These are phyloP conservation scores for Octodonta nipae DNA, from an alignment of 2,888 invertebrate species.

Conservation along the genomic window DNA sequence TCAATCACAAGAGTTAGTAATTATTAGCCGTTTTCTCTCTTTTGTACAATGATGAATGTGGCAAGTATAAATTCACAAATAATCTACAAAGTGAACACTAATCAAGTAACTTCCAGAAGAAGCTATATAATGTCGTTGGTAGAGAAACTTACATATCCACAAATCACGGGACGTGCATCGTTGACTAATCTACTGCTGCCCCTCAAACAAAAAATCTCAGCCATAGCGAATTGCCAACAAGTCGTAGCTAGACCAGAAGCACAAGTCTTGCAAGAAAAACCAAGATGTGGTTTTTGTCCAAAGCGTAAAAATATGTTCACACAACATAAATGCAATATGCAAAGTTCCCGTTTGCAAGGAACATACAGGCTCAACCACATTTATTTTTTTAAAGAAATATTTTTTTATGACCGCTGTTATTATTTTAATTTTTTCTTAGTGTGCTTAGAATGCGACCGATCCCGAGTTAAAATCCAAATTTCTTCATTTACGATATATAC, in stretches of 20 bases:
- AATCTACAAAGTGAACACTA: conserved; percentile 4
- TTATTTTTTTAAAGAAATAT: not conserved
- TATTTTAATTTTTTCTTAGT: no score
- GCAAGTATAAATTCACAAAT: conserved; percentile 13
- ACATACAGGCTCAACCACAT: conserved; percentile 1
- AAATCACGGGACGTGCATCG: not conserved
- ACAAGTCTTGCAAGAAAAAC: conserved; percentile 2
- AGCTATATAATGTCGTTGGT: not conserved
- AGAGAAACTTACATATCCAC: not conserved
- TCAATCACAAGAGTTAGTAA: conserved; percentile 16
- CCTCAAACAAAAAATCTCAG: not conserved
- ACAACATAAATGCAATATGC: conserved; percentile 3
- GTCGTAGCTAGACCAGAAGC: not conserved
- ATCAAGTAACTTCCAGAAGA: conserved; percentile 1
- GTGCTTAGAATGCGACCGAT: no score
- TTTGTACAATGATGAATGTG: conserved; percentile 14
- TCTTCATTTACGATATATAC: no score
- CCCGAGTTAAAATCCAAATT: no score
- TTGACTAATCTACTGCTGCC: not conserved
- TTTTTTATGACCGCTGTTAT: not conserved
- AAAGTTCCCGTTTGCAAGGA: conserved; percentile 1
- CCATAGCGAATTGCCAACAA: no score
- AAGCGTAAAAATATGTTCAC: not conserved
- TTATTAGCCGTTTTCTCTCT: conserved; percentile 18
- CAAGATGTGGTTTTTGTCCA: not conserved